These are phyloP conservation scores for Paralvinella palmiformis DNA, from an alignment of 1,140 invertebrate species.

Conservation along the genomic window DNA sequence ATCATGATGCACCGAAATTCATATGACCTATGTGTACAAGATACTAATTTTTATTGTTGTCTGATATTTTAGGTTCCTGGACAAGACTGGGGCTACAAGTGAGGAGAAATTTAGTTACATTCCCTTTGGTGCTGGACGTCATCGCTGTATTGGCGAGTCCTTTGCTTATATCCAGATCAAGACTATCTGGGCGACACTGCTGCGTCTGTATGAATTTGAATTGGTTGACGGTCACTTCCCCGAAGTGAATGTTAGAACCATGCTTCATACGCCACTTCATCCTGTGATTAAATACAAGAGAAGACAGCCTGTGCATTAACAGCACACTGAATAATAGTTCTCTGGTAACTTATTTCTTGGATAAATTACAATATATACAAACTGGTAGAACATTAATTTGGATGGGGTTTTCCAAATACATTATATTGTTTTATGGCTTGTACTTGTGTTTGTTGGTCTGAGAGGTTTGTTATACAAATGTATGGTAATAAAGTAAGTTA, in stretches of 20 bases:
- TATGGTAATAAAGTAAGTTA: too few species aligned
- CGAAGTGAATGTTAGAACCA: conserved; percentile 30
- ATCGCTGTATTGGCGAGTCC: conserved; percentile 41
- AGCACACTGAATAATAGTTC: too few species aligned
- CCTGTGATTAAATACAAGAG: conserved; percentile 32
- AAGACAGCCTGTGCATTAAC: conserved; percentile 18
- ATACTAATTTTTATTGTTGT: background rate
- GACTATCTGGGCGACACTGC: conserved; percentile 31
- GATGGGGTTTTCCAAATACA: too few species aligned
- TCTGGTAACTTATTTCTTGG: too few species aligned
- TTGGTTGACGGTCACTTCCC: conserved; percentile 35
- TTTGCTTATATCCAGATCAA: conserved; percentile 46
- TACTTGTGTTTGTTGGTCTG: too few species aligned
- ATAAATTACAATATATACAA: too few species aligned
- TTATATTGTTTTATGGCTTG: too few species aligned
- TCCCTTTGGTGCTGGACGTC: conserved; percentile 41
- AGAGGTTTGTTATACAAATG: too few species aligned
- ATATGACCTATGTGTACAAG: too few species aligned
- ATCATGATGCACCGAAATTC: too few species aligned
- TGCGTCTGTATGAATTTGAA: conserved; percentile 32
- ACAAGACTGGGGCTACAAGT: conserved; percentile 24
- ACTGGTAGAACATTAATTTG: too few species aligned
- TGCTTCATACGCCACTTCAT: conserved; percentile 39
- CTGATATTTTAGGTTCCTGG: conserved; percentile 29
- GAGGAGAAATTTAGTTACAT: conserved; percentile 41